Evolutionary conservation across 2,888 invertebrate species (phyloP).

Genomic region (Adelphocoris suturalis): DNA sequence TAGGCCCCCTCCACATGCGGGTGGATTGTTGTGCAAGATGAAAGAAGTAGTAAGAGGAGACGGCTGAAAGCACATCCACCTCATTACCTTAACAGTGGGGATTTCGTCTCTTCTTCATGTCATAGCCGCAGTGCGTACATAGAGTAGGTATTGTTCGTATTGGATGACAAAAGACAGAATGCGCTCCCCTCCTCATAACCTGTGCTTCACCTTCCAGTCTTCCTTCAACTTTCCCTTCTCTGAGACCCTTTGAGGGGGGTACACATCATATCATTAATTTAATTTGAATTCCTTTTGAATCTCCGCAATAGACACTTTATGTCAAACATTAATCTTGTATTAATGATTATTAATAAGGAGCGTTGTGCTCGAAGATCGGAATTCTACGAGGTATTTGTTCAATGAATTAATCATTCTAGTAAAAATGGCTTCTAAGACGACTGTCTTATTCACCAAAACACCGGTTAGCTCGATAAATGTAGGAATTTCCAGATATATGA

Average conservation of each 20-base stretch:
- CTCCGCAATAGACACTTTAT: no score
- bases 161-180: conserved; percentile 10
- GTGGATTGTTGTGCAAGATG: conserved; percentile 10
- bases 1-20: not conserved
- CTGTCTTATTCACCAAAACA: no score
- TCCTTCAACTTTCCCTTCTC: conserved; percentile 9
- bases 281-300: no score
- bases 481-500: no score
- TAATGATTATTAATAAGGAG: no score
- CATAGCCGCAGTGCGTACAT: not conserved
- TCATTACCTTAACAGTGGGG: conserved; percentile 14
- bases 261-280: no score
- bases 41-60: conserved; percentile 22
- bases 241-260: not conserved
- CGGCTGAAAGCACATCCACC: not conserved
- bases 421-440: no score
- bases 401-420: no score
- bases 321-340: no score
- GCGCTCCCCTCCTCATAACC: not conserved
- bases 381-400: no score
- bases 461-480: no score
- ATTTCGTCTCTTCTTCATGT: conserved; percentile 13
- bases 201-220: conserved; percentile 1
- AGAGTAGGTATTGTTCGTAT: conserved; percentile 6
- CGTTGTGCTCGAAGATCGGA: no score